Percentiles rank a stretch among this genome's conserved stretches.
phyloP scores from a whole-genome alignment of 2,113 vertebrate genomes.

The Pelodiscus sinensis region DNA sequence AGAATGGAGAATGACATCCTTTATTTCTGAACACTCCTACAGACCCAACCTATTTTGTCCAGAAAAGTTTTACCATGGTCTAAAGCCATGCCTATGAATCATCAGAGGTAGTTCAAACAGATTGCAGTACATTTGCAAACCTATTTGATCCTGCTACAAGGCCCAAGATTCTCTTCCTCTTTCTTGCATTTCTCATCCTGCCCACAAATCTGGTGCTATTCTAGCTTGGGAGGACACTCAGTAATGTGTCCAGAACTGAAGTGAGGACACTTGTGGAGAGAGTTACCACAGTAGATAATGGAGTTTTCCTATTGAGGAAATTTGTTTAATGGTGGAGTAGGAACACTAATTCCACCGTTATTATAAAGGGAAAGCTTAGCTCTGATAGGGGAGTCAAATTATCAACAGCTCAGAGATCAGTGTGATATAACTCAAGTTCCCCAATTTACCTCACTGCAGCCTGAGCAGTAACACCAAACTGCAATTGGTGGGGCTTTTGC shows the following conservation, averaged over 20 bases:
- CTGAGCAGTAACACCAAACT: neutral
- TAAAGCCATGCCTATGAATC: no score
- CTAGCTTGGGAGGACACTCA: neutral
- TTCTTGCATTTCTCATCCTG: neutral
- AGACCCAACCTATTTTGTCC: no score
- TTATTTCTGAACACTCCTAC: no score
- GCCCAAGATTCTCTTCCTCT: neutral
- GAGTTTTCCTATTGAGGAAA: neutral
- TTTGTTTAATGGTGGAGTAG: no score
- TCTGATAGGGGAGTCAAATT: neutral
- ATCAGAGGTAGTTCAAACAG: no score
- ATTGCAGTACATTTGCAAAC: neutral
- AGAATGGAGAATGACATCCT: no score
- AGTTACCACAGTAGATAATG: neutral
- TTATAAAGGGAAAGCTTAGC: neutral
- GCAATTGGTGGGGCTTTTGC: neutral
- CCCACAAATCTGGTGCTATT: accelerated
- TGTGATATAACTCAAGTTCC: neutral
- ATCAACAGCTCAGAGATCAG: neutral
- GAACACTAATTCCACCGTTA: neutral
- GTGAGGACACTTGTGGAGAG: neutral
- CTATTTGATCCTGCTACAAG: neutral
- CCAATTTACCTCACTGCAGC: neutral
- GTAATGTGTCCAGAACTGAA: neutral
- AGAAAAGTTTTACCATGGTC: no score